Conservation (phyloP, 2,113 vertebrate species). For the Colinus virginianus region DNA sequence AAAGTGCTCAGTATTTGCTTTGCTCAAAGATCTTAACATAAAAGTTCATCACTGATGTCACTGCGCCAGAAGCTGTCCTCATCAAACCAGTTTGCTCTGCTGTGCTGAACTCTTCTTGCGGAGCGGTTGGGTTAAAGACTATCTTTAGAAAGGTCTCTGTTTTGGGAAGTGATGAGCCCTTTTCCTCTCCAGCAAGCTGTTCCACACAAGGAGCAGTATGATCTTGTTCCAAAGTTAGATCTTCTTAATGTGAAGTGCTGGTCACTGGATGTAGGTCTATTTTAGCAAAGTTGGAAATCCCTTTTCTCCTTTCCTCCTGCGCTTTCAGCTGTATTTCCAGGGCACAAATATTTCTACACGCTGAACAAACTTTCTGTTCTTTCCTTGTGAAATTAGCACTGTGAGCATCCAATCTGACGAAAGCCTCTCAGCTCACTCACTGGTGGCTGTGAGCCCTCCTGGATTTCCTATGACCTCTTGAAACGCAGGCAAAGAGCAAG, state of each 20-base stretch:
- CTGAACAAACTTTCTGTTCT: background rate
- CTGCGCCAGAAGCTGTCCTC: background rate
- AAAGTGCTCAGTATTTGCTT: background rate
- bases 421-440: background rate
- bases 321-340: background rate
- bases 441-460: background rate
- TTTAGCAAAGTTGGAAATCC: background rate
- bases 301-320: background rate
- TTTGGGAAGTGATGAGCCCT: background rate
- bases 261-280: background rate
- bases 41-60: background rate
- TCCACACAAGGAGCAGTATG: background rate
- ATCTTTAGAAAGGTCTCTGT: background rate
- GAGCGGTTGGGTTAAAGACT: constrained; percentile 9
- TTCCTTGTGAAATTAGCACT: background rate
- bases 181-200: background rate
- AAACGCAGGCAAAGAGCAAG: background rate
- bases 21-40: background rate
- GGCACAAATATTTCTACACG: background rate
- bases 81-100: background rate
- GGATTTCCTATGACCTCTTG: background rate
- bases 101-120: background rate
- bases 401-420: background rate
- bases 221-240: background rate
- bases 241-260: background rate